phyloP scores from a whole-genome alignment of 2,888 invertebrate species.

The Imbricaverruca yamaguchii region DNA sequence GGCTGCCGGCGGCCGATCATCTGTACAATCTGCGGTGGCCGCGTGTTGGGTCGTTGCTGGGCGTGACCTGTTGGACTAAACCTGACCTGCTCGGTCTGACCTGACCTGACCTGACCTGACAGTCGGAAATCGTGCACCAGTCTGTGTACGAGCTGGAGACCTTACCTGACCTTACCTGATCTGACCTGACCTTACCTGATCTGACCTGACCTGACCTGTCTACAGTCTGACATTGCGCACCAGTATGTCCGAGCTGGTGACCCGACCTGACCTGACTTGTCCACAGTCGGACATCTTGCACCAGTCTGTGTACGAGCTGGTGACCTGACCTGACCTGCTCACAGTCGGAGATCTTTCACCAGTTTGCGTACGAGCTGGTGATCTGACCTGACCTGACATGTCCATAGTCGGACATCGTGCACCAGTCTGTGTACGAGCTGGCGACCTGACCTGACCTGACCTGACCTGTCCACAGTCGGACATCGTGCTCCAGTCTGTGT shows the following conservation, averaged over 20 bases:
- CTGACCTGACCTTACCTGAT: no score
- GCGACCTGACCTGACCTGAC: slow-evolving; percentile 42
- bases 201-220: no score
- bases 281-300: slow-evolving; percentile 77
- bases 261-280: slow-evolving; percentile 46
- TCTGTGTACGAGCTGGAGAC: slow-evolving; percentile 98
- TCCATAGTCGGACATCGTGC: slow-evolving; percentile 96
- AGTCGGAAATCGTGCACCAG: slow-evolving; percentile 83
- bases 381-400: slow-evolving; percentile 41
- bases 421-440: slow-evolving; percentile 92
- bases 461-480: slow-evolving; percentile 75
- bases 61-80: no score
- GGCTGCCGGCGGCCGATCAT: no score
- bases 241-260: no score
- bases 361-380: slow-evolving; percentile 83
- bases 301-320: slow-evolving; percentile 96
- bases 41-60: no score
- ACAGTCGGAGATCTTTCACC: slow-evolving; percentile 99
- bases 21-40: no score
- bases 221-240: background rate
- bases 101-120: slow-evolving; percentile 49
- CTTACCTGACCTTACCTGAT: no score
- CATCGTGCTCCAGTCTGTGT: slow-evolving; percentile 74
- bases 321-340: slow-evolving; percentile 44
- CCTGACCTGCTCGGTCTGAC: slow-evolving; percentile 47